Percentiles rank a stretch among this genome's conserved stretches.
Conservation (phyloP, 2,113 vertebrate species). For the Agapornis roseicollis region DNA sequence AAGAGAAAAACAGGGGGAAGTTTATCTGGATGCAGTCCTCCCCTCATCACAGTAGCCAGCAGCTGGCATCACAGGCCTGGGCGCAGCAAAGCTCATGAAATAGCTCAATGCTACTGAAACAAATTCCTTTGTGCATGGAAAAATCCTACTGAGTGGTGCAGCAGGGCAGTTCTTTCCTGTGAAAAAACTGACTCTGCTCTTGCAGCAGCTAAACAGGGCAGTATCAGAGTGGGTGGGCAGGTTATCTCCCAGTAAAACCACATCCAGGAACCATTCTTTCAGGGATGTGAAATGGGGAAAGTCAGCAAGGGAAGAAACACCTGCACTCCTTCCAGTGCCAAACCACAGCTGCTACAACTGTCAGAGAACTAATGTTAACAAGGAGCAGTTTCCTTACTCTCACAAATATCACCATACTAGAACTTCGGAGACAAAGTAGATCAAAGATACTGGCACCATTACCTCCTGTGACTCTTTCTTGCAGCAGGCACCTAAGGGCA, state of each 20-base stretch:
- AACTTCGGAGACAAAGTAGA: neutral
- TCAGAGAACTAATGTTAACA: neutral
- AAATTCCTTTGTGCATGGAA: neutral
- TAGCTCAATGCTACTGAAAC: neutral
- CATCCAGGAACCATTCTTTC: neutral
- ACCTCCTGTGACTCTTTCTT: neutral
- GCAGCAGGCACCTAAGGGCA: neutral
- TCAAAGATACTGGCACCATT: neutral
- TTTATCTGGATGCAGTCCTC: neutral
- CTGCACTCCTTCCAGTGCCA: neutral
- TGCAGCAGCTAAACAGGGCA: neutral
- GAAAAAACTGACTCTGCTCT: neutral
- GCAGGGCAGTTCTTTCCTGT: neutral
- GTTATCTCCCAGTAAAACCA: neutral
- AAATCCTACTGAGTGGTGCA: neutral
- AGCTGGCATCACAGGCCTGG: neutral
- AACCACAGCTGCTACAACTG: neutral
- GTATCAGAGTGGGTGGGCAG: too few species aligned
- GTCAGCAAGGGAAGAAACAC: neutral
- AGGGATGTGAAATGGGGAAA: neutral
- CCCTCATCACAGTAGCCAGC: neutral
- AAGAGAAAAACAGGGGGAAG: neutral
- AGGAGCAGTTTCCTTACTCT: accelerated
- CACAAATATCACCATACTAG: neutral
- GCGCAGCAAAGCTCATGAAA: neutral